A percentile compares a stretch with the other conserved stretches of the same genome.
Conservation (phyloP, 2,797 vertebrate genomes). For the Amphiprion clarkii region DNA sequence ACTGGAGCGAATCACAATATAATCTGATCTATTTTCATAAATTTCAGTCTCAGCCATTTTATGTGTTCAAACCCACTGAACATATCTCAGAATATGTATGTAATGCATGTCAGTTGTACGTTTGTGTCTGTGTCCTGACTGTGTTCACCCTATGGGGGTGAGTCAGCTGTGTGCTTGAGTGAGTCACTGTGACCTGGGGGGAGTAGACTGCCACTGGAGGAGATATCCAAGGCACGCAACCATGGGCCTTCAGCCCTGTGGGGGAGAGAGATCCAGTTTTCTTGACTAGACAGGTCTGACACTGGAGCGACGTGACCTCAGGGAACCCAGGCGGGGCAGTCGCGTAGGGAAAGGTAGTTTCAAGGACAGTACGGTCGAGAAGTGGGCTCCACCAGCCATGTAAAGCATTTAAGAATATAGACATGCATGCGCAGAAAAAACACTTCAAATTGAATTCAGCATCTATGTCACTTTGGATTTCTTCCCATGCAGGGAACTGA, state of each 20-base stretch:
- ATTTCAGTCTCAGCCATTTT: neutral
- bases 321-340: slow-evolving; percentile 40
- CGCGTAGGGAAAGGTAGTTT: slow-evolving; percentile 43
- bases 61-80: neutral
- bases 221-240: slow-evolving; percentile 56
- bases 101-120: neutral
- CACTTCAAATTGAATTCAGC: slow-evolving; percentile 3
- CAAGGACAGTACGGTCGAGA: slow-evolving; percentile 51
- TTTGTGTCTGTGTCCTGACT: slow-evolving; percentile 4
- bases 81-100: neutral
- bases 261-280: slow-evolving; percentile 52
- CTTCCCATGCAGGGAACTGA: neutral
- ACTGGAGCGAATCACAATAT: neutral
- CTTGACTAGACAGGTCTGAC: slow-evolving; percentile 60
- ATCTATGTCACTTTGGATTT: neutral
- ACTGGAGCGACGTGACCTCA: slow-evolving; percentile 48
- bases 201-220: slow-evolving; percentile 31
- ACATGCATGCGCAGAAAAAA: slow-evolving; percentile 3
- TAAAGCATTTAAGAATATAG: slow-evolving; percentile 2
- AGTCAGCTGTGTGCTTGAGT: slow-evolving; percentile 61
- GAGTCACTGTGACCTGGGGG: slow-evolving; percentile 57
- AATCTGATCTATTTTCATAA: neutral
- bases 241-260: slow-evolving; percentile 42
- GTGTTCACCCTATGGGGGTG: slow-evolving; percentile 31
- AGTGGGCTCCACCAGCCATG: slow-evolving; percentile 19